Evolutionary conservation across 2,113 vertebrate species (phyloP).

Genomic region (Myrmophylax atrothorax): DNA sequence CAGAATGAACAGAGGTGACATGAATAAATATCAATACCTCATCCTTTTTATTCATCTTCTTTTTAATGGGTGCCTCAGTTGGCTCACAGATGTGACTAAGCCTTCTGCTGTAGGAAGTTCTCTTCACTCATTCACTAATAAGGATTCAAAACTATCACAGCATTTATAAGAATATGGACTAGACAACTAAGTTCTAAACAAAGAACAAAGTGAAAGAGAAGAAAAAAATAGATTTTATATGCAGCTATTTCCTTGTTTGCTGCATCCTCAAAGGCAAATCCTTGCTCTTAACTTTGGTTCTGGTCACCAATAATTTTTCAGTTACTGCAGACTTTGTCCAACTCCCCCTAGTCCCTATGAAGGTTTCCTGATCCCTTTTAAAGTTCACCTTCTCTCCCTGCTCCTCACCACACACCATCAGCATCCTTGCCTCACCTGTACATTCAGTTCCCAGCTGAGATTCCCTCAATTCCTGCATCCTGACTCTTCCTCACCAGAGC

Average conservation of each 20-base stretch:
- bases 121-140: neutral
- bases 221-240: neutral
- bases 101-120: neutral
- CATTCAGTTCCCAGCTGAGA: neutral
- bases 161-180: neutral
- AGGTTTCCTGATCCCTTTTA: neutral
- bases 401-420: neutral
- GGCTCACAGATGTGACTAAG: neutral
- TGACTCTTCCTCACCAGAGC: neutral
- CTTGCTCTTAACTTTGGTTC: neutral
- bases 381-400: neutral
- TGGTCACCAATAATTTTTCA: neutral
- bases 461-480: neutral
- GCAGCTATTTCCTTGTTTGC: neutral
- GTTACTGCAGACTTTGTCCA: neutral
- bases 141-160: neutral
- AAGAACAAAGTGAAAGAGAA: neutral
- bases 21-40: neutral
- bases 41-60: neutral
- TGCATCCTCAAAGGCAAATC: neutral
- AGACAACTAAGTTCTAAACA: neutral
- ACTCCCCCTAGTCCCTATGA: neutral
- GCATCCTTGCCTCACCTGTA: neutral
- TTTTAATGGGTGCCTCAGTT: neutral
- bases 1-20: neutral